Percentiles rank a stretch among this genome's conserved stretches.
These are phyloP conservation scores for Heliothis subflexa DNA, from an alignment of 1,140 invertebrate species.

Conservation along the genomic window DNA sequence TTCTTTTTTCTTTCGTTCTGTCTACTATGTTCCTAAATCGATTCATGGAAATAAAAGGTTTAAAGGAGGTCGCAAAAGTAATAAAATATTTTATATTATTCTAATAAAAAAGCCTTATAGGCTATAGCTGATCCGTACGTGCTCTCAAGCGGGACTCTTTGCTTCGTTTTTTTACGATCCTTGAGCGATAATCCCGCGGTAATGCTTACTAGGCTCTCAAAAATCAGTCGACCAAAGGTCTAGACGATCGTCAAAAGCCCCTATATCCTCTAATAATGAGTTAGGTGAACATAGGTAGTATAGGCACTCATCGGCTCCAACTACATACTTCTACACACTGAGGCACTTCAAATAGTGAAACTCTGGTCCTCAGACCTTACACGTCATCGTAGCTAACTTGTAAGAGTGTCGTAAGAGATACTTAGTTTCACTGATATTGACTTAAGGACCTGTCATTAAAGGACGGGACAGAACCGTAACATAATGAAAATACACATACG, in stretches of 20 bases:
- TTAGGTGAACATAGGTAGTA: constrained; percentile 20
- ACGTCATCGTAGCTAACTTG: not conserved
- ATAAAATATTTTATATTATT: constrained; percentile 26
- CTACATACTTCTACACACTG: constrained; percentile 10
- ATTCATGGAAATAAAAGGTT: not conserved
- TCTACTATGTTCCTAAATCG: too few relatives aligned
- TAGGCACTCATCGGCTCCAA: not conserved
- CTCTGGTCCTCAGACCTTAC: not conserved
- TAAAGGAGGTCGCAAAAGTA: not conserved
- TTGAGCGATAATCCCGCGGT: constrained; percentile 31
- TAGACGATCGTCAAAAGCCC: constrained; percentile 39
- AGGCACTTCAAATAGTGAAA: constrained; percentile 8
- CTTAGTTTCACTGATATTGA: not conserved
- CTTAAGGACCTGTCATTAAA: not conserved
- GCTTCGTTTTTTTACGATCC: constrained; percentile 27
- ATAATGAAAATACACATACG: too few relatives aligned
- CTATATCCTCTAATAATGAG: constrained; percentile 32
- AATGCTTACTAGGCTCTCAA: constrained; percentile 22
- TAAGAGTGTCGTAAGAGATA: constrained; percentile 1
- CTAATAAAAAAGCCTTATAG: constrained; percentile 23
- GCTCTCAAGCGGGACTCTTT: constrained; percentile 25
- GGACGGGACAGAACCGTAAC: too few relatives aligned
- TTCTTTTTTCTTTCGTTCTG: too few relatives aligned
- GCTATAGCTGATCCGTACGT: constrained; percentile 20
- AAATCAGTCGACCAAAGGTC: constrained; percentile 37